These are phyloP conservation scores for Anguilla rostrata DNA, from an alignment of 2,113 vertebrate genomes.

Conservation along the genomic window DNA sequence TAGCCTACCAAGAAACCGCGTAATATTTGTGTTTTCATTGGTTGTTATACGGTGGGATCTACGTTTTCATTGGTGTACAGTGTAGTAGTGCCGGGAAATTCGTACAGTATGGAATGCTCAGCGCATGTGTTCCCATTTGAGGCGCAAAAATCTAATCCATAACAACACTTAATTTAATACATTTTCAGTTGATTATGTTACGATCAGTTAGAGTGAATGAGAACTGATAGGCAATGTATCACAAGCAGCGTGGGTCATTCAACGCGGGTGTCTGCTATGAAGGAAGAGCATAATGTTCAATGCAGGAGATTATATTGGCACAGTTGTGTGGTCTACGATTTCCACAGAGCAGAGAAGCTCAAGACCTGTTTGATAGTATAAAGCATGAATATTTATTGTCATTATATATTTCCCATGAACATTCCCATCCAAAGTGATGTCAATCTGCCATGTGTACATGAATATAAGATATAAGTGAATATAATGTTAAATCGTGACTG, in stretches of 20 bases:
- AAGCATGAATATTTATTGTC: not conserved
- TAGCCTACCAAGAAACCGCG: not conserved
- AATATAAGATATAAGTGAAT: no score
- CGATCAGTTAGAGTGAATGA: not conserved
- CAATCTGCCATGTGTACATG: no score
- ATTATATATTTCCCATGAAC: not conserved
- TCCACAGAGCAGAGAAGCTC: not conserved
- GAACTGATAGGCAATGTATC: not conserved
- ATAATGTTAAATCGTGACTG: no score
- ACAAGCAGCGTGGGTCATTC: not conserved
- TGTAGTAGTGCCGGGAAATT: not conserved
- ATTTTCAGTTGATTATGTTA: not conserved
- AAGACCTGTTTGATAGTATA: not conserved
- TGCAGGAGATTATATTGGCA: not conserved
- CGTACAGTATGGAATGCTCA: not conserved
- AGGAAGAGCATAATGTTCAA: not conserved
- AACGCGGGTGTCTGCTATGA: not conserved
- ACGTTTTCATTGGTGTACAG: constrained; percentile 6
- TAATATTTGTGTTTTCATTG: constrained; percentile 10
- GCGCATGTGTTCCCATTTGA: not conserved
- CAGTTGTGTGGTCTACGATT: not conserved
- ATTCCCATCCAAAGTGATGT: not conserved
- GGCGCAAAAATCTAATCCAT: no score
- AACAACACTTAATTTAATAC: not conserved
- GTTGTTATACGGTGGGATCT: not conserved